These are phyloP conservation scores for Gymnopithys bicolor DNA, from an alignment of 2,797 vertebrate species.

Conservation along the genomic window DNA sequence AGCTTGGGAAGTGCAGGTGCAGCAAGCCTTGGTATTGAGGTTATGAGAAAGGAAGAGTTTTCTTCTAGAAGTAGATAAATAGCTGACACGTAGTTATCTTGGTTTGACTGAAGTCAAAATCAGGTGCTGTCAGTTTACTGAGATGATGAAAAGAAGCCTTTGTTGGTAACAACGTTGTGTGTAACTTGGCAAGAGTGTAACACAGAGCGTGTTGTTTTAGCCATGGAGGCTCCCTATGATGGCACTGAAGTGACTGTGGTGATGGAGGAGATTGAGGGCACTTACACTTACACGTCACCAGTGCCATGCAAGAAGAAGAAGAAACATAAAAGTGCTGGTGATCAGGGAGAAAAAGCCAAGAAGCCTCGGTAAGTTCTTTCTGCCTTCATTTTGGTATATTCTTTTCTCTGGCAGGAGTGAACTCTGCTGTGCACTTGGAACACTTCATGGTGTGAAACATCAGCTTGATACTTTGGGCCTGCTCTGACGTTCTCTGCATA, in stretches of 20 bases:
- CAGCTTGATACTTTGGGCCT: accelerated
- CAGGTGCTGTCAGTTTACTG: accelerated
- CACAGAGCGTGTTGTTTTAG: background rate
- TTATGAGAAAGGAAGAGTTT: background rate
- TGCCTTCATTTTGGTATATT: background rate
- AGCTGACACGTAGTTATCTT: accelerated
- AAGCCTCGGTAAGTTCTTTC: conserved; percentile 87
- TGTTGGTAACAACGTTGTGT: background rate
- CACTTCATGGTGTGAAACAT: background rate
- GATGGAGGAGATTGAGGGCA: conserved; percentile 89
- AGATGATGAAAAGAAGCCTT: accelerated
- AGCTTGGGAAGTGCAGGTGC: too few species aligned
- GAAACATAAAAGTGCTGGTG: conserved; percentile 82
- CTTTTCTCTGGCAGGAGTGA: background rate
- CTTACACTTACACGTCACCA: conserved; percentile 81
- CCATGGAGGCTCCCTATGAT: conserved; percentile 86
- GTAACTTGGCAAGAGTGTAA: accelerated
- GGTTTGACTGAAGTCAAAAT: background rate
- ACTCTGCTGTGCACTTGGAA: background rate
- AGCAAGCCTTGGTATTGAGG: accelerated
- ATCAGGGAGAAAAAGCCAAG: conserved; percentile 86
- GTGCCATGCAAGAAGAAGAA: conserved; percentile 91
- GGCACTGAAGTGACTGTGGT: conserved; percentile 86
- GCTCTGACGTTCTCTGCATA: background rate
- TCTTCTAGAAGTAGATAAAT: background rate